These are phyloP conservation scores for Donacobius atricapilla DNA, from an alignment of 2,113 vertebrate genomes.

Conservation along the genomic window DNA sequence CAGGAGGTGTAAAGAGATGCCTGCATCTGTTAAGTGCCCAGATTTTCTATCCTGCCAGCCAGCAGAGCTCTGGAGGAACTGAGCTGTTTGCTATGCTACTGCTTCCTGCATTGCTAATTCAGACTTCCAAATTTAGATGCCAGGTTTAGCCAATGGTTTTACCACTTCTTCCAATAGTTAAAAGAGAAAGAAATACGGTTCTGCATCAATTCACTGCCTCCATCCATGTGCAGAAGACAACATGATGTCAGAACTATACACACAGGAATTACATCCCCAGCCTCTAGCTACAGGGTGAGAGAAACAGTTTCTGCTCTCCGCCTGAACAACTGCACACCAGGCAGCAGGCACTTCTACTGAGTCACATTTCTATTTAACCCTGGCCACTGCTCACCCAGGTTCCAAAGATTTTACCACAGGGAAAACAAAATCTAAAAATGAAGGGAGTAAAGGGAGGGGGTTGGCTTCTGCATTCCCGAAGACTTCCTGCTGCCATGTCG, in stretches of 20 bases:
- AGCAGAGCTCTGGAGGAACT: neutral
- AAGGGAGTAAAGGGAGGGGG: neutral
- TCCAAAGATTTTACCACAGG: neutral
- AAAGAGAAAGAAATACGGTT: neutral
- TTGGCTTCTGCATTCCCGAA: neutral
- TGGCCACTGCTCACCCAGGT: neutral
- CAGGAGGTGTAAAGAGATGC: neutral
- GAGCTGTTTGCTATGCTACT: neutral
- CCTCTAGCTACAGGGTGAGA: neutral
- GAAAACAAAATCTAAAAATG: neutral
- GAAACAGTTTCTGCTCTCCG: neutral
- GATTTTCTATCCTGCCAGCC: neutral
- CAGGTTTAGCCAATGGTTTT: neutral
- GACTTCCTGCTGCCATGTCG: neutral
- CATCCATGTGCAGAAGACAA: neutral
- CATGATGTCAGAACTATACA: neutral
- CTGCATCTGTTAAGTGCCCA: neutral
- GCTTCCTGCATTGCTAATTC: neutral
- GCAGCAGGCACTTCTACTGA: neutral
- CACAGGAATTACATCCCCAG: neutral
- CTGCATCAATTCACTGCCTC: neutral
- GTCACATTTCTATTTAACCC: neutral
- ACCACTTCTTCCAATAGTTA: neutral
- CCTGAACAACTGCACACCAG: neutral
- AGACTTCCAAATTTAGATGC: neutral